These are phyloP conservation scores for Bombus superbus DNA, from an alignment of 1,140 invertebrate genomes.

Conservation along the genomic window DNA sequence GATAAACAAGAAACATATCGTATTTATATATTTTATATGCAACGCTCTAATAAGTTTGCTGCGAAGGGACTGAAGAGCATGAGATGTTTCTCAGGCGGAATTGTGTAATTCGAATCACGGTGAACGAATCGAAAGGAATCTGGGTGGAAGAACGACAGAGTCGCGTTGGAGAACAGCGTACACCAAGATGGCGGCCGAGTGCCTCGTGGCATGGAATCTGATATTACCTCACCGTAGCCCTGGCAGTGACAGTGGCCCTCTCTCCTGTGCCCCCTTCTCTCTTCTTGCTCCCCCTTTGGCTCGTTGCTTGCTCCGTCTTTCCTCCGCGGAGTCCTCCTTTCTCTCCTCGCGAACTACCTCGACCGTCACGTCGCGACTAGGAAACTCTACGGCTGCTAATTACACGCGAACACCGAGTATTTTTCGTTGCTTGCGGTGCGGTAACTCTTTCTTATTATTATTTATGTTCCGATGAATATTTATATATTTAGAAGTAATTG, in stretches of 20 bases:
- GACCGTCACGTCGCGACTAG: slow-evolving; percentile 47
- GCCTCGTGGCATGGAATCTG: slow-evolving; percentile 71
- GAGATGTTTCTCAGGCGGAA: background rate
- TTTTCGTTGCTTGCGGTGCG: slow-evolving; percentile 2
- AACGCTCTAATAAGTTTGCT: background rate
- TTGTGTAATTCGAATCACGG: slow-evolving; percentile 31
- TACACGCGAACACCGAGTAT: slow-evolving; percentile 31
- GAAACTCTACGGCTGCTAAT: slow-evolving; percentile 54
- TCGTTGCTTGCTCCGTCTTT: slow-evolving; percentile 32
- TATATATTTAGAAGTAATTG: background rate
- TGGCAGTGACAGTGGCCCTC: slow-evolving; percentile 71
- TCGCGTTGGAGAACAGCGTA: slow-evolving; percentile 42
- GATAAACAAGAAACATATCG: background rate
- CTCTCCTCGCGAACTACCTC: slow-evolving; percentile 19
- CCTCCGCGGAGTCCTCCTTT: slow-evolving; percentile 53
- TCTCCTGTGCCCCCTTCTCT: slow-evolving; percentile 37
- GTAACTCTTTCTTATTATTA: background rate
- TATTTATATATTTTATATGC: background rate
- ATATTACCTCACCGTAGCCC: slow-evolving; percentile 74
- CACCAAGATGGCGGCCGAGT: slow-evolving; percentile 65
- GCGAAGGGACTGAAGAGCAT: background rate
- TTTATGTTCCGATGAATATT: background rate
- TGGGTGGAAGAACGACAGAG: slow-evolving; percentile 19
- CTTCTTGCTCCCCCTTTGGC: background rate
- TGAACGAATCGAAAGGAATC: slow-evolving; percentile 35